Base-by-base conservation (phyloP, 2,113 vertebrate genomes). In the Alligator mississippiensis region DNA sequence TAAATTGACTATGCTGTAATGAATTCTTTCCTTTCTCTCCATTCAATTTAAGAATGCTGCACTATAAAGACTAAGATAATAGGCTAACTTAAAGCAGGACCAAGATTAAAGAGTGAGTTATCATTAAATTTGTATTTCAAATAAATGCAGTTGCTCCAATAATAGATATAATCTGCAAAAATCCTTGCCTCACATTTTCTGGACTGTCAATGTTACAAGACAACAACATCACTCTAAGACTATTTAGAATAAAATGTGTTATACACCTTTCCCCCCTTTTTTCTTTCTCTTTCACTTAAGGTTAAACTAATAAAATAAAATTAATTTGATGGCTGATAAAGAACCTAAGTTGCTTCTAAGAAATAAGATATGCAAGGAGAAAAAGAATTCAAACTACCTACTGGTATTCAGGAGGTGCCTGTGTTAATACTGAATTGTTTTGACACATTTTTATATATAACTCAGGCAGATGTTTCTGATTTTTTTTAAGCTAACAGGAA, bases 371-470 rank as follows among this genome's bases (percentile, higher is more conserved):
- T 70, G 1, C 4, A 90, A 89, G 21, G 1, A 77, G 14, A 55
- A 90, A 38, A 89, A 62, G 11, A 82, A 87, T 15, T 11, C 81
- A 15, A 9, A 92, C 66, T 58, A 47, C 19, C 13, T 30, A 85
- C 12, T 55, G 63, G 83, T 3, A 57, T 57, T 25, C 85, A 27
- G 28, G 27, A 4, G 34, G 68, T 55, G 38, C 22, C 74, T 15
- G 4, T 68, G 9, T 77, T 77, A 85, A 87, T 7, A 13, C 17
- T 92, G 57, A 47, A 61, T 90, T 96, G 78, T 77, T 88, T 76
- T 93, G 82, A 92, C 21, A 84, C 28, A 4, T 58, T 47, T 92
- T 38, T 78, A 66, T 82, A 92, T 63, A 89, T 54, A 93, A 27
- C 4, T 80, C 28, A 87, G 28, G 14, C 15, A 18, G 3, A 54